phyloP scores from a whole-genome alignment of 2,888 invertebrate genomes.

The Pandemis cinnamomeana region DNA sequence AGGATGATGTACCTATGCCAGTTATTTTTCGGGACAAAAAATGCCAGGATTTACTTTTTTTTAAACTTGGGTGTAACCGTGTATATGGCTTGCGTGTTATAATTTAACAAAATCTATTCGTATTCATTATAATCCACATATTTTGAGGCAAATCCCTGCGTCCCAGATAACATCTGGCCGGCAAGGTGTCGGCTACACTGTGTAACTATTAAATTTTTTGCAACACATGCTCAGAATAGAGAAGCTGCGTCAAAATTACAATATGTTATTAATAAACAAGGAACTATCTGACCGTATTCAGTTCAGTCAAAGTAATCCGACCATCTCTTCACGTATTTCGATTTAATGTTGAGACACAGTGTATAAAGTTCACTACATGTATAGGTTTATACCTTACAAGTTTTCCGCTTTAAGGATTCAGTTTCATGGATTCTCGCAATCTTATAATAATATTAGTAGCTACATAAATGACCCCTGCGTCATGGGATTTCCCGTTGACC shows the following conservation, averaged over 20 bases:
- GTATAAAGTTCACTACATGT: too few species aligned
- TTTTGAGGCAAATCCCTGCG: constrained; percentile 59
- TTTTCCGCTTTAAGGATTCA: background rate
- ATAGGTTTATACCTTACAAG: background rate
- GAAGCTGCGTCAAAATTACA: constrained; percentile 32
- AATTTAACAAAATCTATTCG: background rate
- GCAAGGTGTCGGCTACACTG: constrained; percentile 70
- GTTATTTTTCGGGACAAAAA: too few species aligned
- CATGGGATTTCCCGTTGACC: constrained; percentile 58
- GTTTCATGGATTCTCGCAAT: background rate
- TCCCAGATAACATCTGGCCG: constrained; percentile 75
- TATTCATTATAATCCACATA: constrained; percentile 32
- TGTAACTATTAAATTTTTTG: constrained; percentile 61
- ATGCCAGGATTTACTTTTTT: too few species aligned
- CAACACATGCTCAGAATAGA: constrained; percentile 56
- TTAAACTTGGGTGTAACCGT: background rate
- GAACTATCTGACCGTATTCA: constrained; percentile 1
- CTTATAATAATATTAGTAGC: constrained; percentile 31
- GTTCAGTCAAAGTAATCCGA: too few species aligned
- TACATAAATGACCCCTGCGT: constrained; percentile 58
- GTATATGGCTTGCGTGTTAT: background rate
- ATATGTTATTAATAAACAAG: constrained; percentile 30
- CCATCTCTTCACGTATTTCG: too few species aligned
- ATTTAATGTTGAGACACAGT: too few species aligned
- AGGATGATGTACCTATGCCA: too few species aligned